These are phyloP conservation scores for Kryptolebias marmoratus DNA, from an alignment of 2,113 vertebrate genomes.

Conservation along the genomic window DNA sequence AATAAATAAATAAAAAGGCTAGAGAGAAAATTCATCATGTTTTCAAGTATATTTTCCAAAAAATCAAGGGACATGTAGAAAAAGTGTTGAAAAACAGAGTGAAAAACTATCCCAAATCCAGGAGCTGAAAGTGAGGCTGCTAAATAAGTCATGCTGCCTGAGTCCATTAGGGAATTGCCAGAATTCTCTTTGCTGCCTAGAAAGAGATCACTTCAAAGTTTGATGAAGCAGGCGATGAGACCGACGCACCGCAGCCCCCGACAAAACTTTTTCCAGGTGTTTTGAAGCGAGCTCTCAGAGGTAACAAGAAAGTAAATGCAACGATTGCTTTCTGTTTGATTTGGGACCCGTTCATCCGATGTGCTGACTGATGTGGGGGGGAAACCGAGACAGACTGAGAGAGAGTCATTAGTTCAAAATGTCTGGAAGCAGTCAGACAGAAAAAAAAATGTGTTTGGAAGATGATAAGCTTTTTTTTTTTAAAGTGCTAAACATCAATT, in stretches of 20 bases:
- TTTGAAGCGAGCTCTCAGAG: background rate
- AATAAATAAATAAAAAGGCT: too few species aligned
- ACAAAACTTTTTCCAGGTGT: slow-evolving; percentile 3
- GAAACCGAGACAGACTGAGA: background rate
- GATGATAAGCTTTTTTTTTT: slow-evolving; percentile 45
- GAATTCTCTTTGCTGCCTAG: slow-evolving; percentile 53
- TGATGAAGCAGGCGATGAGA: slow-evolving; percentile 51
- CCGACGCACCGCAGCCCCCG: background rate
- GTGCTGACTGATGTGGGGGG: background rate
- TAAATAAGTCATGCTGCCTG: slow-evolving; percentile 65
- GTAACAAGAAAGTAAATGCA: background rate
- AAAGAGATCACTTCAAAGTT: slow-evolving; percentile 63
- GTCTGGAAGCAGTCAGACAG: background rate
- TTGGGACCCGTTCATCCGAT: background rate
- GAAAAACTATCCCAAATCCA: slow-evolving; percentile 56
- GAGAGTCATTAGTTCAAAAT: background rate
- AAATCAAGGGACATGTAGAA: background rate
- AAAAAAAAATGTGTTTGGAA: slow-evolving; percentile 6
- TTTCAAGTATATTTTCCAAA: background rate
- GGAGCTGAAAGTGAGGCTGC: slow-evolving; percentile 34
- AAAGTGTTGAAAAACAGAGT: slow-evolving; percentile 19
- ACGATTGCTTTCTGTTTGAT: slow-evolving; percentile 9
- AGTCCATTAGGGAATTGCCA: slow-evolving; percentile 66
- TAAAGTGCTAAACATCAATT: slow-evolving; percentile 57
- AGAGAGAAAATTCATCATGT: background rate